These are phyloP conservation scores for Phortica magna DNA, from an alignment of 2,888 invertebrate genomes.

Conservation along the genomic window DNA sequence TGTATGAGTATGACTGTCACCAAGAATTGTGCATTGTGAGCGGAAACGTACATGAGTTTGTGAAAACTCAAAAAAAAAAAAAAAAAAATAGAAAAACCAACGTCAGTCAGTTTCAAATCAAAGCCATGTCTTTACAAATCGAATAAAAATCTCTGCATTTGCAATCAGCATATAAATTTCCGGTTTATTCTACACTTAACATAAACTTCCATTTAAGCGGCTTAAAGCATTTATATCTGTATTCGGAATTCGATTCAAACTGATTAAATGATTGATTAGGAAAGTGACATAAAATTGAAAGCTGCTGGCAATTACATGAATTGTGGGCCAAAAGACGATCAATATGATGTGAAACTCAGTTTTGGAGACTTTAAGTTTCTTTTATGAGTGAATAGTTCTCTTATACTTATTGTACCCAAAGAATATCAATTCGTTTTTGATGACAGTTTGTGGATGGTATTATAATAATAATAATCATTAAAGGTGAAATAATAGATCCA, in stretches of 20 bases:
- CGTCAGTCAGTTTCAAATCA: not conserved
- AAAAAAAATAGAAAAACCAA: not conserved
- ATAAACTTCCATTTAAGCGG: not conserved
- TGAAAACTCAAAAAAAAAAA: not conserved
- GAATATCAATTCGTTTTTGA: too few relatives aligned
- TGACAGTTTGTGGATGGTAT: too few relatives aligned
- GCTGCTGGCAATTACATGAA: too few relatives aligned
- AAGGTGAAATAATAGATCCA: too few relatives aligned
- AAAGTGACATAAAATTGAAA: too few relatives aligned
- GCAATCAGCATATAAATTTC: constrained; percentile 7
- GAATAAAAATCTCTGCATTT: constrained; percentile 7
- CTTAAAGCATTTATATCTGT: not conserved
- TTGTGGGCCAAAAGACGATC: too few relatives aligned
- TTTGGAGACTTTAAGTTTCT: too few relatives aligned
- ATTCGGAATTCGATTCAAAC: not conserved
- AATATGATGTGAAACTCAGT: too few relatives aligned
- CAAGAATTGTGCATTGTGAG: not conserved
- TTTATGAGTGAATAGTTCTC: too few relatives aligned
- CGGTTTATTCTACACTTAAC: constrained; percentile 1
- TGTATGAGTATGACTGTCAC: not conserved
- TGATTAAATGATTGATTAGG: too few relatives aligned
- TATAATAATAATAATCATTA: too few relatives aligned
- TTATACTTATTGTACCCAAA: too few relatives aligned
- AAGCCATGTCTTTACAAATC: not conserved
- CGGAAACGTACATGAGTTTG: not conserved